A percentile compares a stretch with the other conserved stretches of the same genome.
Conservation (phyloP, 2,797 vertebrate species). For the Lacerta agilis region DNA sequence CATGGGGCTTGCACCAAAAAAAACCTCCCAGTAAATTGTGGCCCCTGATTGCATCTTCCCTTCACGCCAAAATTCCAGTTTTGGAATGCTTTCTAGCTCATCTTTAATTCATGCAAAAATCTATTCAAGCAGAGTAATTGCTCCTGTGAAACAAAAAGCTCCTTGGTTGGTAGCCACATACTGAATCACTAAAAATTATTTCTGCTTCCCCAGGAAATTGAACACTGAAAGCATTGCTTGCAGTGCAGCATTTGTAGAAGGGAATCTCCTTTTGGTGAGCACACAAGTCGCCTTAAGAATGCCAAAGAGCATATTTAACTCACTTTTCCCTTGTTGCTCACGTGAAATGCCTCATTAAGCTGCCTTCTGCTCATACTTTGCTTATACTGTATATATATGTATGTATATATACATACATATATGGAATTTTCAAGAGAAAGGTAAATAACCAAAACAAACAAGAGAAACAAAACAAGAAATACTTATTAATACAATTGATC, state of each 20-base stretch:
- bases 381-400: too few species aligned
- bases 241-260: neutral
- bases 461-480: too few species aligned
- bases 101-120: neutral
- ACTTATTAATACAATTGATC: too few species aligned
- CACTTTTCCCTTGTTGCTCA: too few species aligned
- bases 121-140: neutral
- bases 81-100: neutral
- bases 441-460: too few species aligned
- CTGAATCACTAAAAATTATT: constrained; percentile 9
- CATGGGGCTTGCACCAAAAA: neutral
- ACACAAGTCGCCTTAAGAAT: neutral
- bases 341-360: too few species aligned
- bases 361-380: too few species aligned
- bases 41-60: neutral
- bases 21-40: too few species aligned
- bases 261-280: constrained; percentile 2
- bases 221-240: neutral
- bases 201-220: constrained; percentile 6
- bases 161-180: neutral
- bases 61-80: neutral
- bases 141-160: neutral
- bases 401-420: too few species aligned
- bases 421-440: too few species aligned
- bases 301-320: neutral